phyloP scores from a whole-genome alignment of 2,113 vertebrate species.

The Casuarius casuarius region DNA sequence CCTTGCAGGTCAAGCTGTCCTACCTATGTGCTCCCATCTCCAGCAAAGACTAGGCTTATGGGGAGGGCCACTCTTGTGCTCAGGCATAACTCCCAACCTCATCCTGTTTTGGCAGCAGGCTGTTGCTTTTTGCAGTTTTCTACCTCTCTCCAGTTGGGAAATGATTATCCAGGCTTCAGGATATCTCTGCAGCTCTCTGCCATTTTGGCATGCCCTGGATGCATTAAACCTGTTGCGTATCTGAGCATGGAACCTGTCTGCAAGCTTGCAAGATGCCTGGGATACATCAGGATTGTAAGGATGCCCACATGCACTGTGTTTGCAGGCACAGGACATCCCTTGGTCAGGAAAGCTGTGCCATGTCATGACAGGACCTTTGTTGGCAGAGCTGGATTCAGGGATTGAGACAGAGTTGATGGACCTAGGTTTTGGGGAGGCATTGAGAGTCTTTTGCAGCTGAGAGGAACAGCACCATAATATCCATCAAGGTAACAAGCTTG shows the following conservation, averaged over 20 bases:
- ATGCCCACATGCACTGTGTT: not conserved
- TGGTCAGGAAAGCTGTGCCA: not conserved
- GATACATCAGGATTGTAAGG: not conserved
- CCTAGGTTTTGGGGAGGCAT: not conserved
- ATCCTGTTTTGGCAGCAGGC: not conserved
- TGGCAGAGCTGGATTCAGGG: not conserved
- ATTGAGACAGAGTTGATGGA: not conserved
- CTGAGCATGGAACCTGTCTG: not conserved
- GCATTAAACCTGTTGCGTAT: not conserved
- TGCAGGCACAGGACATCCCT: not conserved
- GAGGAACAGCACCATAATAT: accelerated
- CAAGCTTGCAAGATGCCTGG: not conserved
- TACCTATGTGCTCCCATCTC: not conserved
- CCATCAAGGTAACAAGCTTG: not conserved
- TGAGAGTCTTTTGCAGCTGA: not conserved
- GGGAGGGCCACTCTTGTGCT: not conserved
- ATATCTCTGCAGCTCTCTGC: not conserved
- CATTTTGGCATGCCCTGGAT: not conserved
- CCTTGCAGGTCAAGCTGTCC: not conserved
- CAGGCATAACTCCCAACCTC: accelerated
- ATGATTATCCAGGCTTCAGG: not conserved
- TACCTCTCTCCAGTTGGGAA: not conserved
- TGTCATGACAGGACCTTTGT: not conserved
- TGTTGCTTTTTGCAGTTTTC: not conserved
- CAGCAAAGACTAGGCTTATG: not conserved